Conservation (phyloP, 2,888 invertebrate genomes). For the Melipona bicolor region DNA sequence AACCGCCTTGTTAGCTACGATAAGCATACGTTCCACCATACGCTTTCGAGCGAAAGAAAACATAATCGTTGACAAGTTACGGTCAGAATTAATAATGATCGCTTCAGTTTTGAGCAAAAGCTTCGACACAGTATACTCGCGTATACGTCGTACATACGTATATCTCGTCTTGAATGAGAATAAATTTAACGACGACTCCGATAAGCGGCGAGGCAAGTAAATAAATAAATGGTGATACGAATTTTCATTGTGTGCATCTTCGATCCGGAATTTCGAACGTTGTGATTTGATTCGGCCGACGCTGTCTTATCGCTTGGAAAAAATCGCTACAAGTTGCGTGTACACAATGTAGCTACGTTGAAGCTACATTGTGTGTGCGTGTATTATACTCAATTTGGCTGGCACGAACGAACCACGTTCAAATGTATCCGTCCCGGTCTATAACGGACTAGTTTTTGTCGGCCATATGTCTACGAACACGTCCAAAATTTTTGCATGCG, state of each 20-base stretch:
- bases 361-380: not conserved
- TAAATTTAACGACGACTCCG: conserved; percentile 17
- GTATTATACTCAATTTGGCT: conserved; percentile 1
- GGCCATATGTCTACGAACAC: conserved; percentile 45
- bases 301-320: not conserved
- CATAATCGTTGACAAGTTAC: not conserved
- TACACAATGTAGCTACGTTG: not conserved
- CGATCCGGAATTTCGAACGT: conserved; percentile 1
- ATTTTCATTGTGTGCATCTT: not conserved
- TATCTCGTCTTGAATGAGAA: conserved; percentile 19
- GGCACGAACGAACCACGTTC: not conserved
- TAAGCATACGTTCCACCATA: not conserved
- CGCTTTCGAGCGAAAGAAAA: conserved; percentile 4
- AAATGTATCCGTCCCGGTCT: not conserved
- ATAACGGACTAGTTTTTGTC: conserved; percentile 35
- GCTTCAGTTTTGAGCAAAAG: not conserved
- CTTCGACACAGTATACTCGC: too few relatives aligned
- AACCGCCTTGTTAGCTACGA: not conserved
- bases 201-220: conserved; percentile 20
- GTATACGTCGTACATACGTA: too few relatives aligned
- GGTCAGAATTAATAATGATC: not conserved
- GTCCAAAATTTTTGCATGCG: conserved; percentile 26
- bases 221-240: not conserved
- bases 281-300: not conserved
- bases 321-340: not conserved